A percentile compares a stretch with the other conserved stretches of the same genome.
phyloP scores from a whole-genome alignment of 2,797 vertebrate species.

The Sphenodon punctatus region DNA sequence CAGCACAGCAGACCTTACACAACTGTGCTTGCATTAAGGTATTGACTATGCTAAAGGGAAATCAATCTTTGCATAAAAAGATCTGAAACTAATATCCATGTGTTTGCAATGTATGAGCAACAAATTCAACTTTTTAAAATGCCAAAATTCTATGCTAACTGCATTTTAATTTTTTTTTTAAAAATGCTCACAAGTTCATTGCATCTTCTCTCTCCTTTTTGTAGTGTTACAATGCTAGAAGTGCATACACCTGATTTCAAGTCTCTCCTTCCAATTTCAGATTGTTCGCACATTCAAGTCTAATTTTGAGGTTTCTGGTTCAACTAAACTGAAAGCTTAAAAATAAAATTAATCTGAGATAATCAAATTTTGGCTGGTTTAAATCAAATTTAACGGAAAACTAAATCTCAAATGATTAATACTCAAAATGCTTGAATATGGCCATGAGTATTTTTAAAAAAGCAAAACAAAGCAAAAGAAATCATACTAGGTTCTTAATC shows the following conservation, averaged over 20 bases:
- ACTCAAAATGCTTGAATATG: neutral
- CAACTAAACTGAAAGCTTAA: conserved; percentile 3
- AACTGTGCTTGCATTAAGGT: conserved; percentile 57
- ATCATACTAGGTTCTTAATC: neutral
- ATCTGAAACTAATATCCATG: conserved; percentile 17
- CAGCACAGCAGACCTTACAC: conserved; percentile 33
- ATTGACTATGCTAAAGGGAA: conserved; percentile 67
- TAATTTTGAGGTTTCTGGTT: neutral
- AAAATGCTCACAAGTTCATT: too few species aligned
- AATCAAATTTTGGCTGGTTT: neutral
- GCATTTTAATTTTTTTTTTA: neutral
- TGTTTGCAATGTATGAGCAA: neutral
- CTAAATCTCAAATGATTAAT: neutral
- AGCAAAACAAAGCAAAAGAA: too few species aligned
- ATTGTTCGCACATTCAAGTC: neutral
- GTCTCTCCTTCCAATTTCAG: neutral
- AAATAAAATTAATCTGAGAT: neutral
- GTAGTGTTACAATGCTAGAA: too few species aligned
- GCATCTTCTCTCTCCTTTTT: too few species aligned
- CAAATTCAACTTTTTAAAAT: neutral
- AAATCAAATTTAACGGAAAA: neutral
- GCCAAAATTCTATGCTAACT: neutral
- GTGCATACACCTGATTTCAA: too few species aligned
- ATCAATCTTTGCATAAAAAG: conserved; percentile 38
- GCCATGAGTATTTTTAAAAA: neutral